phyloP scores from a whole-genome alignment of 2,888 invertebrate species.

The Drosophila paramelanica region DNA sequence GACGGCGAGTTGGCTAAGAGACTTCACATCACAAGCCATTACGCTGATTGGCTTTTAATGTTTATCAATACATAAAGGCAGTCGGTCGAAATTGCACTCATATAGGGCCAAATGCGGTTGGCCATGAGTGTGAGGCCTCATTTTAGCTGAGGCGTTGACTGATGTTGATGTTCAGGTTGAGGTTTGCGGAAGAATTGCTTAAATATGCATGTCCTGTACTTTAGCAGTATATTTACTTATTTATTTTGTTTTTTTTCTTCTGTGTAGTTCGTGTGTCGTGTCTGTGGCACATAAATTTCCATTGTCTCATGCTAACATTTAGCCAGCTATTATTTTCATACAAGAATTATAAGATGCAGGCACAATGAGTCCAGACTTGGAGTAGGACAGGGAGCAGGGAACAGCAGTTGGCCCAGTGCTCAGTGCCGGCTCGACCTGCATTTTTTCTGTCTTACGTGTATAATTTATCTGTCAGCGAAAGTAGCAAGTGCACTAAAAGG shows the following conservation, averaged over 20 bases:
- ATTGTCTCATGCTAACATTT: slow-evolving; percentile 77
- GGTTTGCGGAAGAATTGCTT: slow-evolving; percentile 43
- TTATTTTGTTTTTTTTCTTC: neutral
- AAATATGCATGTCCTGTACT: slow-evolving; percentile 53
- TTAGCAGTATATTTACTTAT: neutral
- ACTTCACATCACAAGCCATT: slow-evolving; percentile 74
- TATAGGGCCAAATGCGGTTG: slow-evolving; percentile 22
- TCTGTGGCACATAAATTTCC: slow-evolving; percentile 71
- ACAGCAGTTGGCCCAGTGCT: slow-evolving; percentile 3
- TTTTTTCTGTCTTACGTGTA: slow-evolving; percentile 58
- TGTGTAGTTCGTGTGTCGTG: slow-evolving; percentile 44
- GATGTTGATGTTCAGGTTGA: slow-evolving; percentile 29
- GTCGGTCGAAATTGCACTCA: slow-evolving; percentile 33
- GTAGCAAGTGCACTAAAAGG: slow-evolving; percentile 44
- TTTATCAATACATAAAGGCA: slow-evolving; percentile 76
- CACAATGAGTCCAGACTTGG: slow-evolving; percentile 17
- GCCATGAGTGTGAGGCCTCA: slow-evolving; percentile 18
- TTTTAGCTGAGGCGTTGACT: slow-evolving; percentile 26
- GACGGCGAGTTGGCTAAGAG: slow-evolving; percentile 2
- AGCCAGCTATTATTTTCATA: slow-evolving; percentile 73
- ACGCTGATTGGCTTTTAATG: slow-evolving; percentile 79
- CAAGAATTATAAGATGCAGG: slow-evolving; percentile 75
- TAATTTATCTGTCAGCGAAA: slow-evolving; percentile 74
- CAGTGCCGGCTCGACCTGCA: slow-evolving; percentile 38
- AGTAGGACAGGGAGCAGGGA: neutral